Evolutionary conservation across 2,797 vertebrate genomes (phyloP), one percentile per base, ranked within the genome.

Genomic region (Ispidina lecontei): DNA sequence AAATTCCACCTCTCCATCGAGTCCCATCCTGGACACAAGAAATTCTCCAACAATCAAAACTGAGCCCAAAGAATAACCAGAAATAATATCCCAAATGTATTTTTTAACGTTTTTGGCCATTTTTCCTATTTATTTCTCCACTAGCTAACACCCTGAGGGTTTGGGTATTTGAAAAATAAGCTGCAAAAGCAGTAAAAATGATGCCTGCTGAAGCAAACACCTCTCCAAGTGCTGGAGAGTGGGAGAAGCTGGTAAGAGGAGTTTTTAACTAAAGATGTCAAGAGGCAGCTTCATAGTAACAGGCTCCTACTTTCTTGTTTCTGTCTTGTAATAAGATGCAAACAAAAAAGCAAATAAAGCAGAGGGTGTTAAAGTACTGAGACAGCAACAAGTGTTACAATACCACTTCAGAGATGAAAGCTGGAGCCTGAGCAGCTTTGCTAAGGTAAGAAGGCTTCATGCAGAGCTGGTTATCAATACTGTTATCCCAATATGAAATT

Each of bases 101-200:
- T 68, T 14, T 58, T 18, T 1, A 23, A 49, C 4, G 56, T 43
- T 26, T 3, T 22, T 16, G 23, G 12, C 4, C 0, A 0, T 7
- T 71, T 59, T 75, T 23, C 43, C 28, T 47, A 2, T 35, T 10
- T 31, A 19, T 19, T 55, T 31, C 46, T 77, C 8, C 9, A 46
- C 33, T 7, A 43, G 12, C 18, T 46, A 41, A 21, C 37, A 15
- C 26, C 21, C 82, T 59, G 19, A 52, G 22, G 22, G 85, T 23
- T 21, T 2, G 4, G 2, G 4, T 3, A 11, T 51, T 71, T 4
- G 3, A 12, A 37, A 69, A 52, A 15, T 3, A 26, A 21, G 7
- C 21, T 43, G 12, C 10, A 29, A 62, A 44, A 41, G 6, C 14
- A n/a, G 46, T 43, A 56, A 59, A 87, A 76, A 52, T 51, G 0